A percentile compares a stretch with the other conserved stretches of the same genome.
These are phyloP conservation scores for Tamandua tetradactyla DNA, from an alignment of 2,797 vertebrate species.

Conservation along the genomic window DNA sequence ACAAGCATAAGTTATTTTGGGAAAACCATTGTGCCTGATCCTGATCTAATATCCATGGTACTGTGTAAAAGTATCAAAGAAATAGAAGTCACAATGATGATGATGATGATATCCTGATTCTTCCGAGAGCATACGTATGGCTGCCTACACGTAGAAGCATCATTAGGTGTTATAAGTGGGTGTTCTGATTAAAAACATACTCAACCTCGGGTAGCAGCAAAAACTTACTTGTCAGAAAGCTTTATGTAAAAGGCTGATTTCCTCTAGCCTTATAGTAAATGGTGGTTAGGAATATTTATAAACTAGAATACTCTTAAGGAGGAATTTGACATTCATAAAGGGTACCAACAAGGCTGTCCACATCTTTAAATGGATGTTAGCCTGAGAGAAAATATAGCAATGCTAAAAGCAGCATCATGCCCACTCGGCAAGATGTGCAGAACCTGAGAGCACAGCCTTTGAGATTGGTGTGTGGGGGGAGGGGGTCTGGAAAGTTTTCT, in stretches of 20 bases:
- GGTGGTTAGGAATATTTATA: slow-evolving; percentile 39
- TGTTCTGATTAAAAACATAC: too few species aligned
- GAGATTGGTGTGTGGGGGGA: too few species aligned
- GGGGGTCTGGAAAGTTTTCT: neutral
- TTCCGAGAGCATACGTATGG: neutral
- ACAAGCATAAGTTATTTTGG: neutral
- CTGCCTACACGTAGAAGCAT: neutral
- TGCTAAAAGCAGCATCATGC: neutral
- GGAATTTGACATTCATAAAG: neutral
- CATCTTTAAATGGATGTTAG: neutral
- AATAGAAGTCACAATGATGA: neutral
- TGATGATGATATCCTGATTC: neutral
- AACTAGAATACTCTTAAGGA: slow-evolving; percentile 29
- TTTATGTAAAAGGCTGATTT: slow-evolving; percentile 24
- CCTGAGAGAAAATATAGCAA: slow-evolving; percentile 1
- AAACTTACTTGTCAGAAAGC: neutral
- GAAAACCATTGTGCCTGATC: neutral
- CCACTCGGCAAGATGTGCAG: neutral
- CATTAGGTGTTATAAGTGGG: neutral
- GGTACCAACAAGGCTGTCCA: neutral
- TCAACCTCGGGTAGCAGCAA: neutral
- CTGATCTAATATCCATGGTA: neutral
- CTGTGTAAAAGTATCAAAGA: neutral
- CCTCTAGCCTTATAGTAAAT: neutral
- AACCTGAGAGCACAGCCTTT: neutral